Percentiles rank a stretch among this genome's conserved stretches.
phyloP scores from a whole-genome alignment of 1,140 invertebrate genomes.

The Mercenaria mercenaria region DNA sequence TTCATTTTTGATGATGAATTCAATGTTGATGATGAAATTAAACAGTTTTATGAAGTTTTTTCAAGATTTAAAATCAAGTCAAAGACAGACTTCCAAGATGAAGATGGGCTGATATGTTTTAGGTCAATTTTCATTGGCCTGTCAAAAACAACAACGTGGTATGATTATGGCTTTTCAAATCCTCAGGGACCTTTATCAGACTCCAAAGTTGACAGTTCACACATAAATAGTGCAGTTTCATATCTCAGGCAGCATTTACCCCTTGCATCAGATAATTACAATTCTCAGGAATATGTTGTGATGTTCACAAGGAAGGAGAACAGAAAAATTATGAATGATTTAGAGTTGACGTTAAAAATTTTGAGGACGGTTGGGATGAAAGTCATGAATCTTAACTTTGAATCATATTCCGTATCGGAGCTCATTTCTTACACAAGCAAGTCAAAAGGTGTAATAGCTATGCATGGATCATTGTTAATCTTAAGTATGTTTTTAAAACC shows the following conservation, averaged over 20 bases:
- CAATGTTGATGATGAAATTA: slow-evolving; percentile 67
- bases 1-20: slow-evolving; percentile 78
- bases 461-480: slow-evolving; percentile 98
- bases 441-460: slow-evolving; percentile 94
- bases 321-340: slow-evolving; percentile 87
- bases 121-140: slow-evolving; percentile 84
- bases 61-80: slow-evolving; percentile 69
- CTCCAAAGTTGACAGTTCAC: slow-evolving; percentile 50
- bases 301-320: slow-evolving; percentile 86
- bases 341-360: slow-evolving; percentile 82
- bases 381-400: slow-evolving; percentile 80
- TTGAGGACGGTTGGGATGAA: slow-evolving; percentile 75
- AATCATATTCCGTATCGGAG: slow-evolving; percentile 80
- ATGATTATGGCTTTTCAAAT: slow-evolving; percentile 87
- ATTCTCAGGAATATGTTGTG: slow-evolving; percentile 75
- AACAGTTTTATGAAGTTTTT: slow-evolving; percentile 78
- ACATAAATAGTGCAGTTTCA: slow-evolving; percentile 71
- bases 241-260: slow-evolving; percentile 70
- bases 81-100: slow-evolving; percentile 49
- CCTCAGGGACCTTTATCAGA: slow-evolving; percentile 85
- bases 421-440: slow-evolving; percentile 82
- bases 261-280: not conserved
- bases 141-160: slow-evolving; percentile 86
- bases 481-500: slow-evolving; percentile 97
- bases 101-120: slow-evolving; percentile 85